Base-by-base conservation (phyloP, 2,797 vertebrate genomes). In the Aplochiton taeniatus region DNA sequence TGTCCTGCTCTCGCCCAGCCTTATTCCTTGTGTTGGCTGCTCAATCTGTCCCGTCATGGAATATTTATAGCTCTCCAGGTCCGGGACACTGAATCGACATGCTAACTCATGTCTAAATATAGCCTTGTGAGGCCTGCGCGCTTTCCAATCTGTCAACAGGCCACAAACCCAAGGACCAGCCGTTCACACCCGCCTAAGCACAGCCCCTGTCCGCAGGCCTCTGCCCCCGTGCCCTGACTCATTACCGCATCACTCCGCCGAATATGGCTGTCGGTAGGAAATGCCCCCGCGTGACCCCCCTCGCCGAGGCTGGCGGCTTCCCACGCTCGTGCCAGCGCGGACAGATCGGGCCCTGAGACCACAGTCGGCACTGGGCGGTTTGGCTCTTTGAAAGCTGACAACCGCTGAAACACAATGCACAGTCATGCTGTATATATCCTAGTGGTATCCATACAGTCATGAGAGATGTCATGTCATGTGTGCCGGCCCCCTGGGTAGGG, bases 1-100 rank as follows among this genome's bases (percentile, higher is more conserved):
- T 43, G 31, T 16, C 48, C 78, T 16, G n/a, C 18, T 61, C 19
- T 42, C 41, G 50, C 55, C 14, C 52, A 67, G 59, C 69, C 85
- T 69, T 55, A 74, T 77, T 74, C 75, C 74, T 77, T 74, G 70
- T 71, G 65, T 85, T 85, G 19, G 69, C 81, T 70, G 78, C 84
- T 74, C 83, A 86, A 87, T 89, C 85, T 88, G 89, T 90, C 84
- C 83, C 83, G 89, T 90, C 87, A 89, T 86, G 69, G 86, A 88
- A 85, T 93, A 91, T 91, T 91, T 92, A 89, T 92, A 93, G 91
- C 89, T 70, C 79, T 84, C 67, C 76, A 67, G 81, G 88, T 89
- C 86, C 83, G 75, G 84, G 87, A 91, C 90, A 91, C 89, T 82
- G 79, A 87, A 90, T 89, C 82, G 83, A 91, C 90, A 90, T 79